Percentiles rank a stretch among this genome's conserved stretches.
These are phyloP conservation scores for Lemur catta DNA, from an alignment of 2,797 vertebrate genomes.

Conservation along the genomic window DNA sequence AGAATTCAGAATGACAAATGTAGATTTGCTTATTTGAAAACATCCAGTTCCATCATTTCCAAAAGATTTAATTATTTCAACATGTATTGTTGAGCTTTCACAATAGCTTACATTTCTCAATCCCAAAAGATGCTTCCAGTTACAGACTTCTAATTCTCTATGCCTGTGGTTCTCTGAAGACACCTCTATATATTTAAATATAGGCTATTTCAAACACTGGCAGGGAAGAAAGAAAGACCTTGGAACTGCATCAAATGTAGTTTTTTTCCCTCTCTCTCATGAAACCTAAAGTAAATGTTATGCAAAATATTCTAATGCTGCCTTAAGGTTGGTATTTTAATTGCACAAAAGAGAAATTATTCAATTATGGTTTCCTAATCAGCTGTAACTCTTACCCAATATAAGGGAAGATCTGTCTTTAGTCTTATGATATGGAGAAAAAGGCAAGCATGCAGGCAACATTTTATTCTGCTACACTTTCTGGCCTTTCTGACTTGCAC, in stretches of 20 bases:
- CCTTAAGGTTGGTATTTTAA: constrained; percentile 56
- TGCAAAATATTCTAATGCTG: constrained; percentile 42
- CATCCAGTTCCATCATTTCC: constrained; percentile 49
- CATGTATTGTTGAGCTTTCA: constrained; percentile 54
- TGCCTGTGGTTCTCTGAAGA: constrained; percentile 41
- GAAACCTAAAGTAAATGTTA: constrained; percentile 59
- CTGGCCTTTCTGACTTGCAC: background rate
- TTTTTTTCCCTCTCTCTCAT: background rate
- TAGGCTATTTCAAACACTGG: constrained; percentile 42
- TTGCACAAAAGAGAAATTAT: constrained; percentile 53
- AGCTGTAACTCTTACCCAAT: background rate
- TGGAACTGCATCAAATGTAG: constrained; percentile 17
- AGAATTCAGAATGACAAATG: constrained; percentile 59
- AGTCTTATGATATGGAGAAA: background rate
- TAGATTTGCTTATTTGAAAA: constrained; percentile 62
- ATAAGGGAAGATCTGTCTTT: background rate
- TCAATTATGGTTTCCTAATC: constrained; percentile 42
- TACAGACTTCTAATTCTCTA: constrained; percentile 56
- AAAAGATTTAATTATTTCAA: constrained; percentile 68
- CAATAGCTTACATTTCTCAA: constrained; percentile 62
- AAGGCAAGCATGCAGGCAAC: background rate
- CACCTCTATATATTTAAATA: constrained; percentile 55
- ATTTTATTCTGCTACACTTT: background rate
- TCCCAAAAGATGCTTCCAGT: constrained; percentile 38
- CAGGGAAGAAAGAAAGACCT: constrained; percentile 60